Evolutionary conservation across 2,888 invertebrate species (phyloP).

Genomic region (Ecliptopera silaceata): DNA sequence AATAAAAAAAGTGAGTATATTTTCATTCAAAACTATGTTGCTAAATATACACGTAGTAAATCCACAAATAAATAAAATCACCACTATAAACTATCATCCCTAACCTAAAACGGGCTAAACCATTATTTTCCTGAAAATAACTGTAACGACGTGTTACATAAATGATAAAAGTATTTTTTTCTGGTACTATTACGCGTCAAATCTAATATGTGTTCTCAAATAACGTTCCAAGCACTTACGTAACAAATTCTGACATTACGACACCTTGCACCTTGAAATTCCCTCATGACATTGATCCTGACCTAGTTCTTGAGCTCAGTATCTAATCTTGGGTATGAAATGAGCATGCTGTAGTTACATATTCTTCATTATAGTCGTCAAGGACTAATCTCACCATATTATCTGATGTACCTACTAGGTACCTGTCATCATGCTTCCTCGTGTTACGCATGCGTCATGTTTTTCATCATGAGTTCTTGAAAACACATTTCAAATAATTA

Average conservation of each 20-base stretch:
- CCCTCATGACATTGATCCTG: conserved; percentile 77
- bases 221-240: conserved; percentile 59
- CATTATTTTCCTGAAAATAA: conserved; percentile 10
- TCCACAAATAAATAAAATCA: background rate
- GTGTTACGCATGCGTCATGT: conserved; percentile 14
- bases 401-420: background rate
- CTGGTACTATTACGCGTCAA: background rate
- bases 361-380: conserved; percentile 2
- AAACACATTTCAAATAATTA: background rate
- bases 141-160: conserved; percentile 15
- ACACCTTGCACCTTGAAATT: conserved; percentile 66
- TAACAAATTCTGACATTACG: conserved; percentile 66
- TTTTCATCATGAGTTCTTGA: background rate
- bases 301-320: conserved; percentile 47
- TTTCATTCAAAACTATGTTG: background rate
- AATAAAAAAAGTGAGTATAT: conserved; percentile 45
- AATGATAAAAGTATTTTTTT: background rate
- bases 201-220: background rate
- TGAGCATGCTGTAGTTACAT: background rate
- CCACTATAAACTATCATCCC: conserved; percentile 9
- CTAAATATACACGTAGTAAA: background rate
- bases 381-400: conserved; percentile 5
- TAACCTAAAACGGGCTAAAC: conserved; percentile 23
- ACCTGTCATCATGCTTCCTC: conserved; percentile 1
- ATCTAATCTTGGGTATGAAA: conserved; percentile 12